Conservation (phyloP, 2,113 vertebrate genomes). For the Ranitomeya imitator region DNA sequence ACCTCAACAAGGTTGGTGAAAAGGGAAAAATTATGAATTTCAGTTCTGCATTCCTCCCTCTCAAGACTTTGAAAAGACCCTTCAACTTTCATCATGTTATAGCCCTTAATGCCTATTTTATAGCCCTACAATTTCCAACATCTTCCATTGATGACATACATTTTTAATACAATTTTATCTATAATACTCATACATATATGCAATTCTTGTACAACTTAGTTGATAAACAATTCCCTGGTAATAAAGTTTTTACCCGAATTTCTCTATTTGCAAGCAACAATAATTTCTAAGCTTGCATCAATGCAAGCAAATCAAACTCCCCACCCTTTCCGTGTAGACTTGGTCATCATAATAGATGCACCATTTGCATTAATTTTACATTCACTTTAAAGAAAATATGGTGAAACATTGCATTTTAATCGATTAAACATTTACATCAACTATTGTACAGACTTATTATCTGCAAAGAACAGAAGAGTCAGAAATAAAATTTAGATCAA, state of each 20-base stretch:
- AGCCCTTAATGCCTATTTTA: background rate
- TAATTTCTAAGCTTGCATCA: background rate
- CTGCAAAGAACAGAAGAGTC: no score
- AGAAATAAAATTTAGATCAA: no score
- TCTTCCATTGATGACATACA: background rate
- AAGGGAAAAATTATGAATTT: slow-evolving; percentile 5
- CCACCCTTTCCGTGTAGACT: background rate
- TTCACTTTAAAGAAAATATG: no score
- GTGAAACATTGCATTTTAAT: no score
- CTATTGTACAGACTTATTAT: no score
- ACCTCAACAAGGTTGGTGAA: background rate
- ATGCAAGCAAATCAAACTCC: background rate
- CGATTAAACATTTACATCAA: no score
- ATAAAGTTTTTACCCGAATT: background rate
- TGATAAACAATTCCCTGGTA: background rate
- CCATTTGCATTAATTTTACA: background rate
- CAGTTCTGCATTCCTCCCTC: background rate
- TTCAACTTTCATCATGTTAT: background rate
- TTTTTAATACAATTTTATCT: background rate
- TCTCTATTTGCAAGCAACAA: background rate
- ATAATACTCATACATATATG: background rate
- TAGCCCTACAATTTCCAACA: background rate
- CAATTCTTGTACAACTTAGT: background rate
- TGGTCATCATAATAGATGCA: background rate
- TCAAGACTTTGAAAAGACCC: background rate